Evolutionary conservation across 1,140 invertebrate genomes (phyloP), one percentile per base, ranked within the genome.

Genomic region (Procambarus virginalis): DNA sequence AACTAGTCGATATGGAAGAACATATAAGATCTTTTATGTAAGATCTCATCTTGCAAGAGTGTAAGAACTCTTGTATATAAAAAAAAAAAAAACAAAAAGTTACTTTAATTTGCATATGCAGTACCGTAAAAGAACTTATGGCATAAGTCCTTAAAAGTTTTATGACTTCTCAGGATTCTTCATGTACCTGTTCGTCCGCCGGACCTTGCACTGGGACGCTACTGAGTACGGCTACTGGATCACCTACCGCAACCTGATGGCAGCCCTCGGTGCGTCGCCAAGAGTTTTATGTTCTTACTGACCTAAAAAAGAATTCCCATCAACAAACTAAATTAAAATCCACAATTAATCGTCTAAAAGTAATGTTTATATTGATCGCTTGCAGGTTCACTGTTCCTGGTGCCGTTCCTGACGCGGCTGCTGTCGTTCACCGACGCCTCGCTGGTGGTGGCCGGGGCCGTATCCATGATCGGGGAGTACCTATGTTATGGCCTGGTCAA

Each of bases 371-470:
- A 0, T 1, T 70, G 2, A 55, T 2, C 49, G 10, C 51, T 17
- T 17, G 17, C 82, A 91, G 91, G 86, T 1, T 91, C 91, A 3
- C 70, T 91, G 76, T 81, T 91, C 76, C 60, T 91, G 81, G 91
- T 91, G 64, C 91, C 91, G 4, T 64, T 91, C 22, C 82, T 91
- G 20, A 89, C 91, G 1, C 58, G 79, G 22, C 46, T 80, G 9
- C 46, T 91, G 9, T 84, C 86, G 3, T 82, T 89, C 20, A 77
- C 75, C 68, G 91, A 91, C 75, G 55, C 82, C 0, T 79, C 84
- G 10, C 81, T 91, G 68, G 84, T 91, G 17, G 81, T 87, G 0
- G 45, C 80, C 8, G 91, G 86, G 1, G 60, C 91, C 0, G 46
- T 84, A n/a, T 89, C 91, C 0, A 68, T 89, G 51, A 89, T 85